Conservation (phyloP, 2,888 invertebrate genomes). For the Drepanosiphum platanoidis region DNA sequence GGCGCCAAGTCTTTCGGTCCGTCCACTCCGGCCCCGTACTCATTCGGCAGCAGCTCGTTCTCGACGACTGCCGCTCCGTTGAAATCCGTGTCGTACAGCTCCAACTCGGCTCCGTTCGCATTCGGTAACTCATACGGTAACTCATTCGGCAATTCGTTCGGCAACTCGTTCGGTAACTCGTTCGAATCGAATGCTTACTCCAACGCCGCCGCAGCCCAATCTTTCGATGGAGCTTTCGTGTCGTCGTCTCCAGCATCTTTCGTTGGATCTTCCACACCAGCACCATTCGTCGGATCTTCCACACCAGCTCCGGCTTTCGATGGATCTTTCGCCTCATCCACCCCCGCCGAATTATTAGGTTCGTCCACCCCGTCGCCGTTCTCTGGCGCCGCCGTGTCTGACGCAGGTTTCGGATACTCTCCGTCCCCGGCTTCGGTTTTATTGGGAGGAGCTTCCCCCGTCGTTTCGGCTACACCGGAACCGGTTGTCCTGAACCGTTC, state of each 20-base stretch:
- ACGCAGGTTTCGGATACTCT: conserved; percentile 58
- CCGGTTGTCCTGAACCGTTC: conserved; percentile 39
- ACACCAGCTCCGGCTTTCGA: conserved; percentile 25
- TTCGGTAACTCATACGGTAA: conserved; percentile 21
- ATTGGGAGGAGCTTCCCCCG: conserved; percentile 4
- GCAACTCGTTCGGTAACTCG: not conserved
- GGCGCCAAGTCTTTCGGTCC: conserved; percentile 3
- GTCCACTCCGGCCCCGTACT: conserved; percentile 28
- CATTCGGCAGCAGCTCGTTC: conserved; percentile 26
- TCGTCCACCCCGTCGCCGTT: conserved; percentile 30
- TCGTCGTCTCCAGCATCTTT: not conserved
- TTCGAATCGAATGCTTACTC: conserved; percentile 14
- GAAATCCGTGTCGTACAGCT: conserved; percentile 26
- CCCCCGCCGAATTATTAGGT: conserved; percentile 12
- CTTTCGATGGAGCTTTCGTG: not conserved
- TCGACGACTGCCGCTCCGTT: conserved; percentile 42
- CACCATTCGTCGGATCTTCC: conserved; percentile 38
- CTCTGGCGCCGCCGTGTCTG: conserved; percentile 43
- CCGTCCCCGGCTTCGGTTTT: conserved; percentile 17
- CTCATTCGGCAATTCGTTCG: conserved; percentile 32
- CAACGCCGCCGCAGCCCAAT: not conserved
- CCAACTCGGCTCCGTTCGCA: conserved; percentile 17
- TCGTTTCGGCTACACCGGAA: conserved; percentile 54
- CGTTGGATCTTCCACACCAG: conserved; percentile 32
- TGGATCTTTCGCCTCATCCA: conserved; percentile 12